These are phyloP conservation scores for Smutsia gigantea DNA, from an alignment of 2,797 vertebrate genomes.

Conservation along the genomic window DNA sequence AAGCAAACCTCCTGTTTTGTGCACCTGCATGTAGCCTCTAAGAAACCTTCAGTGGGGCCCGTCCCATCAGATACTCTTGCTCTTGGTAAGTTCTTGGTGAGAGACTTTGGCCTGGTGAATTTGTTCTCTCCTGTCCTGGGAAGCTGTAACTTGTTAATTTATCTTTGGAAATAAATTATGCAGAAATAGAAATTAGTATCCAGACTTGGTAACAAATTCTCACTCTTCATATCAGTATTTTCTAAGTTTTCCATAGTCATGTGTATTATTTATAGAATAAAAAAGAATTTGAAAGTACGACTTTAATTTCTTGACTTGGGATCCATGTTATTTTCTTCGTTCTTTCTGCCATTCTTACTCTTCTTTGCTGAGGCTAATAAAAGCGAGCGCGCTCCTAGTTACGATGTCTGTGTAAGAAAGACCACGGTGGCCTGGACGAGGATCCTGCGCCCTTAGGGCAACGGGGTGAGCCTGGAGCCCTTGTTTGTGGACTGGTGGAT, in stretches of 20 bases:
- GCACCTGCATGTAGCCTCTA: neutral
- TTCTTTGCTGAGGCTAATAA: constrained; percentile 41
- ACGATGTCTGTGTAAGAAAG: constrained; percentile 51
- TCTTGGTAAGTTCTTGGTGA: neutral
- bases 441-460: neutral
- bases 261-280: neutral
- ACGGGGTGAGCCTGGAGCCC: constrained; percentile 45
- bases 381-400: constrained; percentile 38
- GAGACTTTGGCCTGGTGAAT: neutral
- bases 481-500: constrained; percentile 49
- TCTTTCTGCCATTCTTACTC: neutral
- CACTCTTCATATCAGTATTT: neutral
- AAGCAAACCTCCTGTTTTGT: neutral
- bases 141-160: neutral
- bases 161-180: constrained; percentile 44
- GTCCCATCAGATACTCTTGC: neutral
- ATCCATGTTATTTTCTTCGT: neutral
- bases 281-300: constrained; percentile 6
- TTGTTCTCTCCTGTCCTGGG: neutral
- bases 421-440: constrained; percentile 50
- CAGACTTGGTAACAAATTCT: neutral
- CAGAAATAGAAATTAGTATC: neutral
- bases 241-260: neutral
- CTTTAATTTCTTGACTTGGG: constrained; percentile 42
- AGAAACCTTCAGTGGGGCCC: neutral